Evolutionary conservation across 1,140 invertebrate species (phyloP).

Genomic region (Sweltsa coloradensis): DNA sequence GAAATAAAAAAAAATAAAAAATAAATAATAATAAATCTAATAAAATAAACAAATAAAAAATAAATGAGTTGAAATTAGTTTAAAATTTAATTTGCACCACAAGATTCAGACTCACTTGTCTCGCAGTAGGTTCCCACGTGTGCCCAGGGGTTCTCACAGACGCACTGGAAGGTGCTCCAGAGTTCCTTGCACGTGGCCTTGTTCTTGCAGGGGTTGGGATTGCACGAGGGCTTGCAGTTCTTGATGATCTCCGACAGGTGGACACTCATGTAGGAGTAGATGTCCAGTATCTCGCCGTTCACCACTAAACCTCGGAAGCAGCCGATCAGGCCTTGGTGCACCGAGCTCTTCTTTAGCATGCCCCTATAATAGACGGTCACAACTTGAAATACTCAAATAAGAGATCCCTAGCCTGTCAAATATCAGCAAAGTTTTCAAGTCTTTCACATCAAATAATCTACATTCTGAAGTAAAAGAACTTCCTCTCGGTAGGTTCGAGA

Average conservation of each 20-base stretch:
- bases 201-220: conserved; percentile 86
- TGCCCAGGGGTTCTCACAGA: conserved; percentile 81
- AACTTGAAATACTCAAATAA: too few species aligned
- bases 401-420: neutral
- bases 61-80: too few species aligned
- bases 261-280: conserved; percentile 88
- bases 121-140: conserved; percentile 82
- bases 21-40: too few species aligned
- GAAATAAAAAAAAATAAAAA: too few species aligned
- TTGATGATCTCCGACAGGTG: conserved; percentile 80
- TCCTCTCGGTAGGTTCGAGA: too few species aligned
- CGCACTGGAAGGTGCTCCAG: conserved; percentile 85
- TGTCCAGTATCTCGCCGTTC: conserved; percentile 79
- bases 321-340: conserved; percentile 78
- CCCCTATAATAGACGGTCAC: conserved; percentile 49
- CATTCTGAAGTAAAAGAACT: too few species aligned
- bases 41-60: too few species aligned
- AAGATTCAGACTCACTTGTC: conserved; percentile 77
- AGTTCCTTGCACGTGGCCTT: conserved; percentile 79
- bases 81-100: too few species aligned
- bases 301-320: conserved; percentile 86
- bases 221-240: conserved; percentile 86
- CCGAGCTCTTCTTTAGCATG: conserved; percentile 57
- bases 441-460: conserved; percentile 4
- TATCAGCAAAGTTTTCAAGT: conserved; percentile 3